Percentiles rank a stretch among this genome's conserved stretches.
Conservation (phyloP, 2,113 vertebrate genomes). For the Halichoeres trimaculatus region DNA sequence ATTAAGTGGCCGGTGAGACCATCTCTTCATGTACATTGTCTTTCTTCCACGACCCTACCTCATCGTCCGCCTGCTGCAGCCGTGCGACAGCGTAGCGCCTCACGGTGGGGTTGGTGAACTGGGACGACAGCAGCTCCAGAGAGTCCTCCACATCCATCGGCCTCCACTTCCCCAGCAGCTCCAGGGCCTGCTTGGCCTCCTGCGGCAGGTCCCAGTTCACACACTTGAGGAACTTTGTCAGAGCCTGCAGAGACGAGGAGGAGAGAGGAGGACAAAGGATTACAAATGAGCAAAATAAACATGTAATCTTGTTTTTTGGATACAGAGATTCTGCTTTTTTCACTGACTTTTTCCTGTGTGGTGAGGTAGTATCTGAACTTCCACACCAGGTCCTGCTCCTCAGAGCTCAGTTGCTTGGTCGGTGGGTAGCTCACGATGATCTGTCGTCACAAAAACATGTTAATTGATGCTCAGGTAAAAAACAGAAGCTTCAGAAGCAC, state of each 20-base stretch:
- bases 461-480: too few species aligned
- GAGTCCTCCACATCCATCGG: slow-evolving; percentile 99
- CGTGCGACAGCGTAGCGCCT: slow-evolving; percentile 93
- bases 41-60: slow-evolving; percentile 80
- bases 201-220: slow-evolving; percentile 98
- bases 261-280: background rate
- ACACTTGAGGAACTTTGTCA: slow-evolving; percentile 99
- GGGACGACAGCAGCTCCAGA: slow-evolving; percentile 94
- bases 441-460: slow-evolving; percentile 72
- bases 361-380: slow-evolving; percentile 99
- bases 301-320: too few species aligned
- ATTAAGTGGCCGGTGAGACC: too few species aligned
- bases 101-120: slow-evolving; percentile 94
- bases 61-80: slow-evolving; percentile 95
- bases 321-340: too few species aligned
- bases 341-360: slow-evolving; percentile 93
- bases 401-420: slow-evolving; percentile 95
- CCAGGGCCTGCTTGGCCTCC: slow-evolving; percentile 96
- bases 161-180: slow-evolving; percentile 95
- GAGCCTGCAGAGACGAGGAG: slow-evolving; percentile 81
- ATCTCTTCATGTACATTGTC: too few species aligned
- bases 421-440: slow-evolving; percentile 98
- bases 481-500: too few species aligned
- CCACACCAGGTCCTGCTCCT: slow-evolving; percentile 98
- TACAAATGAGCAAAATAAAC: too few species aligned